These are phyloP conservation scores for Saccostrea cuccullata DNA, from an alignment of 1,140 invertebrate species.

Conservation along the genomic window DNA sequence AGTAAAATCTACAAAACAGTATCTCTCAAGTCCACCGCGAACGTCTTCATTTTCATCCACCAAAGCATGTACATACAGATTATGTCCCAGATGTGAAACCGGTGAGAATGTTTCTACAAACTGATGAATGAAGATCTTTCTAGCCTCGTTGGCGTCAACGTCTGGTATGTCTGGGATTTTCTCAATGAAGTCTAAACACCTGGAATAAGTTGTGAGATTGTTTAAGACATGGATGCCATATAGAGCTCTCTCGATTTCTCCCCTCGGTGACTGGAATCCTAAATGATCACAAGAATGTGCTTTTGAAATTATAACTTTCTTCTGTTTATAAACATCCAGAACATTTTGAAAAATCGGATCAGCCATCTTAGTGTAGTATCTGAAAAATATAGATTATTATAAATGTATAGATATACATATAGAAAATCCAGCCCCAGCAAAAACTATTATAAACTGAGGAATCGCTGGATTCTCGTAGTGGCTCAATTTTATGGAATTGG, in stretches of 20 bases:
- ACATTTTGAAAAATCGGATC: background rate
- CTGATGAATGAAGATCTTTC: background rate
- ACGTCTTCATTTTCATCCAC: background rate
- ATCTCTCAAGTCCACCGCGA: background rate
- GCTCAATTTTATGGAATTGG: no score
- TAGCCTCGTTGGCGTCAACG: background rate
- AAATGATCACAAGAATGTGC: background rate
- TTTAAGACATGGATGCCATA: background rate
- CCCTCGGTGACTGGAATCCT: background rate
- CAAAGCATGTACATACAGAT: background rate
- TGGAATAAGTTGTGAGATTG: background rate
- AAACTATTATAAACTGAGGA: no score
- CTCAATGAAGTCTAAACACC: background rate
- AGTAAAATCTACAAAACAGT: background rate
- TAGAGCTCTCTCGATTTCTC: background rate
- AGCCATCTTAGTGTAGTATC: no score
- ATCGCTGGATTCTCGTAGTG: no score
- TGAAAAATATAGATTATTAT: no score
- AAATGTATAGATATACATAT: no score
- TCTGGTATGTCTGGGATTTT: background rate
- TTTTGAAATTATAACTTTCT: background rate
- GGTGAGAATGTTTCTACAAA: background rate
- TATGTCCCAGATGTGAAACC: background rate
- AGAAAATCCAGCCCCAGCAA: no score
- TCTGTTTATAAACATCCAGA: background rate